Evolutionary conservation across 2,113 vertebrate genomes (phyloP), one percentile per base, ranked within the genome.

Genomic region (Ochotona curzoniae): DNA sequence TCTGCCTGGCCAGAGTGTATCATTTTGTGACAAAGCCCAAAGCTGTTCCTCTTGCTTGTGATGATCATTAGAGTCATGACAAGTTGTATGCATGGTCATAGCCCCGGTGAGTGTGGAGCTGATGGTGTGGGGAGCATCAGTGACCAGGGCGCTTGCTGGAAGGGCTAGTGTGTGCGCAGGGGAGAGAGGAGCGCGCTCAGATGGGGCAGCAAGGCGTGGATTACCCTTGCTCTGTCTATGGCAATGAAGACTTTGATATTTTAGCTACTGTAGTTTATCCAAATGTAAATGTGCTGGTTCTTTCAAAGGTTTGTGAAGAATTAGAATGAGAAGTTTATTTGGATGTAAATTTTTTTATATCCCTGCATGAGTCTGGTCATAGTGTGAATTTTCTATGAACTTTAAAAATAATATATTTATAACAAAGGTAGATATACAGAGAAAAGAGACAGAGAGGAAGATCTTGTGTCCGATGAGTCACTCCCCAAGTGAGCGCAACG

Each of bases 71-170:
- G n/a, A 89, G 15, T 14, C 0, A 6, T 8, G n/a, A 57, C 4
- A 44, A 81, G 79, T 7, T 63, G 76, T 5, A 2, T 23, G 17
- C 14, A 32, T 6, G 18, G 26, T 49, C 5, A 5, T 3, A 10
- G 47, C 47, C 25, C 15, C 17, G 49, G 23, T 0, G 3, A 18
- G n/a, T 17, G 13, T 25, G 87, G 63, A 57, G 70, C 81, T 38
- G 21, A 28, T 13, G 28, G 38, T 17, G 3, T 26, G 0, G 13
- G 12, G 51, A 64, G 1, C 26, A 11, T 25, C 8, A 35, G 47
- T 8, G 2, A 3, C 18, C 1, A 4, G 69, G 25, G 3, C 0
- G 26, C 32, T 32, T 30, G 25, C 69, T 18, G 14, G 57, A 4
- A 60, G 18, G 15, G 26, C 3, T 17, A 25, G 13, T 54, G 6